phyloP scores from a whole-genome alignment of 2,888 invertebrate genomes.

The Eudasyphora cyanicolor region DNA sequence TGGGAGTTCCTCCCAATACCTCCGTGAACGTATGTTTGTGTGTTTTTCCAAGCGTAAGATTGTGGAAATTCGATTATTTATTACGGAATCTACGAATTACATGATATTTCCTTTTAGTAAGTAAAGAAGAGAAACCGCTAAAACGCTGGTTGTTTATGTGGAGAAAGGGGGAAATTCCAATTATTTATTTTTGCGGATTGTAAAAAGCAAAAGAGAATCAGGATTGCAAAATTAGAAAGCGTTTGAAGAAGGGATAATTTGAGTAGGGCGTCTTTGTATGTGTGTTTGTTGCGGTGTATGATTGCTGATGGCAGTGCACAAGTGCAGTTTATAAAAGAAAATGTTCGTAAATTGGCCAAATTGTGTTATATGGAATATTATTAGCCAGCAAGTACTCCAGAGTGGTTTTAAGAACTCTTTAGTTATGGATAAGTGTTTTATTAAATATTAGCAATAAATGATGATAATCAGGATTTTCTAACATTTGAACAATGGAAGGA shows the following conservation, averaged over 20 bases:
- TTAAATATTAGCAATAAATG: not conserved
- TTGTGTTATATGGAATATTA: not conserved
- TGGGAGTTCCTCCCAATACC: not conserved
- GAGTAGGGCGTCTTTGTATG: too few species aligned
- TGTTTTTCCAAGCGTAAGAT: slow-evolving; percentile 62
- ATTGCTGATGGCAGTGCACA: not conserved
- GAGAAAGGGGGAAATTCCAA: slow-evolving; percentile 28
- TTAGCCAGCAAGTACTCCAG: not conserved
- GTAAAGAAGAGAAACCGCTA: slow-evolving; percentile 10
- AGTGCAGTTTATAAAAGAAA: not conserved
- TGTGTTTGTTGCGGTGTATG: not conserved
- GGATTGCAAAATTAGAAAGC: slow-evolving; percentile 13
- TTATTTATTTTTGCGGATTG: slow-evolving; percentile 22
- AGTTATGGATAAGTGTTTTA: too few species aligned
- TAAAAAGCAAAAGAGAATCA: not conserved
- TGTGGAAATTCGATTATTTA: slow-evolving; percentile 76
- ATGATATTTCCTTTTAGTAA: slow-evolving; percentile 70
- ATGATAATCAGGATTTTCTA: too few species aligned
- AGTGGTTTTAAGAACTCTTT: not conserved
- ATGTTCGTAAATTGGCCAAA: not conserved
- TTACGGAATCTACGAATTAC: slow-evolving; percentile 68
- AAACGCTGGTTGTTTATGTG: slow-evolving; percentile 22
- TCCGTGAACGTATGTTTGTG: not conserved
- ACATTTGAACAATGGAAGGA: too few species aligned
- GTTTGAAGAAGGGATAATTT: not conserved